Base-by-base conservation (phyloP, 2,888 invertebrate species). In the Apomyelois bistriatella region DNA sequence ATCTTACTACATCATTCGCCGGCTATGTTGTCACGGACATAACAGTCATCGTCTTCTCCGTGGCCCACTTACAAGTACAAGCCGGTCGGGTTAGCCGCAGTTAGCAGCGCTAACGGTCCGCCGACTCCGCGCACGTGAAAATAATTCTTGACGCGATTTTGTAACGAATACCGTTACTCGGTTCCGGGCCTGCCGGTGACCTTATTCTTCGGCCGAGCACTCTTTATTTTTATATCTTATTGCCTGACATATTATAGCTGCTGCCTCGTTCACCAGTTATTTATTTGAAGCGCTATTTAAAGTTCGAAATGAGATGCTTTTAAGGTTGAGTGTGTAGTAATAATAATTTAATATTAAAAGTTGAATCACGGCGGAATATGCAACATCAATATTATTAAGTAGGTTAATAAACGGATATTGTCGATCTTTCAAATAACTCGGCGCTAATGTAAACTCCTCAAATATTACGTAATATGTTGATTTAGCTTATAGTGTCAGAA, bases 141-240 rank as follows among this genome's bases (percentile, higher is more conserved):
- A 88, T 89, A 88, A 88, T 89, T 88, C 89, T 89, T 86, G 87
- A 83, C 82, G 89, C 82, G 84, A 87, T 89, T 89, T 90, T 87
- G 89, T 88, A 89, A 89, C 80, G 73, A 79, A 85, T 74, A 86
- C 90, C 87, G 90, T 83, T 89, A 87, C 73, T 79, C 79, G 78
- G 87, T 89, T 89, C 88, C 88, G 89, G 89, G 83, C 86, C 70
- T 78, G 82, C 71, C 76, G 79, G 77, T 81, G 87, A 85, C 90
- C 89, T 85, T 89, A 89, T 88, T 89, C 82, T 80, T 80, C 72
- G 72, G 66, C 71, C 74, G 79, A 76, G 75, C 71, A 79, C 85
- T 85, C 79, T 84, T 82, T 85, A 84, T 83, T 85, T 85, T 85
- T 83, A 81, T 80, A 85, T 80, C 79, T 84, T 80, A 78, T 75